Evolutionary conservation across 2,888 invertebrate genomes (phyloP).

Genomic region (Lithophane semibrunnea): DNA sequence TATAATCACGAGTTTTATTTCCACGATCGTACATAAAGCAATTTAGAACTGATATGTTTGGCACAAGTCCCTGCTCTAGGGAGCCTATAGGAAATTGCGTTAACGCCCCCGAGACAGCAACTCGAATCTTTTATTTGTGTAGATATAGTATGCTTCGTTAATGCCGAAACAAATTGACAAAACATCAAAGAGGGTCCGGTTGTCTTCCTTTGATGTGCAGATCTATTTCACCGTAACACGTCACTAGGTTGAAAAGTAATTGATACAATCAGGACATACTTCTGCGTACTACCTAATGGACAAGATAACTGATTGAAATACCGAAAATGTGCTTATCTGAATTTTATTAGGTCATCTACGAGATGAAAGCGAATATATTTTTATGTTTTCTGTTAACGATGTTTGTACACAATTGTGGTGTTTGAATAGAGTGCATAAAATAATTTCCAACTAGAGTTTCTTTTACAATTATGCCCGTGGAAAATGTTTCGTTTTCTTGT

Average conservation of each 20-base stretch:
- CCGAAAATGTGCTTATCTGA: constrained; percentile 22
- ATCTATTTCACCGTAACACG: constrained; percentile 38
- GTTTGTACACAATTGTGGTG: constrained; percentile 19
- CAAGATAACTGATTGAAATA: constrained; percentile 19
- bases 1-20: constrained; percentile 65
- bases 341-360: constrained; percentile 32
- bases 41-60: constrained; percentile 61
- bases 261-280: constrained; percentile 35
- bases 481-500: constrained; percentile 46
- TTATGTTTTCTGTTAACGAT: constrained; percentile 12
- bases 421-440: constrained; percentile 26
- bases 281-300: neutral
- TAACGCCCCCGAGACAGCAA: constrained; percentile 61
- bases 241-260: constrained; percentile 22
- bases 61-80: constrained; percentile 53
- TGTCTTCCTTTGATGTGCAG: constrained; percentile 49
- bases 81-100: constrained; percentile 60
- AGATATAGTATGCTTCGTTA: constrained; percentile 60
- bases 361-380: constrained; percentile 16
- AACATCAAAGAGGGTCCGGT: constrained; percentile 56
- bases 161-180: constrained; percentile 63
- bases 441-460: constrained; percentile 22
- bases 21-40: constrained; percentile 61
- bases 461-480: constrained; percentile 24
- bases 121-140: constrained; percentile 53